These are phyloP conservation scores for Smutsia gigantea DNA, from an alignment of 2,797 vertebrate species.

Conservation along the genomic window DNA sequence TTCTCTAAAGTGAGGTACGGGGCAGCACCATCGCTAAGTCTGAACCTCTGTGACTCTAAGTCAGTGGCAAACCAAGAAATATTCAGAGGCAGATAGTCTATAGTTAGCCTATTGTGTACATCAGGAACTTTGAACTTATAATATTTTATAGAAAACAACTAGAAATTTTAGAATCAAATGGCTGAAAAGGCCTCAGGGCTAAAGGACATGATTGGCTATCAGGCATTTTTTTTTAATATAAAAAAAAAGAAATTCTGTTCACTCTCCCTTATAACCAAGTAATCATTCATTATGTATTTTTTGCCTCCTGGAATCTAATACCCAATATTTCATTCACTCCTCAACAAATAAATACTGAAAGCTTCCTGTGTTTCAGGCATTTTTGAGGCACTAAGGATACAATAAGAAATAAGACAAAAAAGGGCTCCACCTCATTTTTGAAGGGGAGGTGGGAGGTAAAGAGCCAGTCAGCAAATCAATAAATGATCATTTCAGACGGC, in stretches of 20 bases:
- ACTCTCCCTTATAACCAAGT: not conserved
- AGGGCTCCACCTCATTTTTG: not conserved
- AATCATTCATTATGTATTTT: not conserved
- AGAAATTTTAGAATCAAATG: not conserved
- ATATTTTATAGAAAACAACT: constrained; percentile 7
- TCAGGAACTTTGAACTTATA: not conserved
- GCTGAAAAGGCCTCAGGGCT: not conserved
- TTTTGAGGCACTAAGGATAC: not conserved
- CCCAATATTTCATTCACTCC: not conserved
- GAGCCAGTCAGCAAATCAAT: not conserved
- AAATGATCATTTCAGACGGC: not conserved
- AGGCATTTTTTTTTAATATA: not conserved
- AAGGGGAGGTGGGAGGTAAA: not conserved
- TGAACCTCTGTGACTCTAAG: not conserved
- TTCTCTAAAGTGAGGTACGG: not conserved
- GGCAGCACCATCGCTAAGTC: not conserved
- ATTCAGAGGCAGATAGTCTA: not conserved
- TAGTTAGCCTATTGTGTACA: not conserved
- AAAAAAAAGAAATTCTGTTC: not conserved
- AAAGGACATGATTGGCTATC: not conserved
- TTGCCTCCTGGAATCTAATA: constrained; percentile 48
- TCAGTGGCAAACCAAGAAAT: constrained; percentile 3
- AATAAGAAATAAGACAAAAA: not conserved
- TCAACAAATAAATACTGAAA: constrained; percentile 47
- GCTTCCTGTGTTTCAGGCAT: not conserved